A percentile compares a stretch with the other conserved stretches of the same genome.
These are phyloP conservation scores for Ciconia nigra DNA, from an alignment of 2,797 vertebrate genomes.

Conservation along the genomic window DNA sequence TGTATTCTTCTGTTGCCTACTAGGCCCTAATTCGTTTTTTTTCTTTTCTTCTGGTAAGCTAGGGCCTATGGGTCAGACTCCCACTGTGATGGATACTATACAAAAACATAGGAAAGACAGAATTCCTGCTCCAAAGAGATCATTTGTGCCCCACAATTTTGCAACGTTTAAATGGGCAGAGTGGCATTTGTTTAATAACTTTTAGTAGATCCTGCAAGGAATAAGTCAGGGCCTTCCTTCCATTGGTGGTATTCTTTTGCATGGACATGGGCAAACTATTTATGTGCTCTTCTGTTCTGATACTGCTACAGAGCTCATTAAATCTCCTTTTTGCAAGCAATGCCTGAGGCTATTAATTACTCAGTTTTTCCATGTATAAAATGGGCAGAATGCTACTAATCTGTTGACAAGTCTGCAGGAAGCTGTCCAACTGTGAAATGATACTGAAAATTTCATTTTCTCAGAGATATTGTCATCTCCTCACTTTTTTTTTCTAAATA, in stretches of 20 bases:
- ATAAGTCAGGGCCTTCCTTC: background rate
- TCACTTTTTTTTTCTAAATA: background rate
- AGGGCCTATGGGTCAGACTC: background rate
- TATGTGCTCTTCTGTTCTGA: background rate
- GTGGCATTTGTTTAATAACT: background rate
- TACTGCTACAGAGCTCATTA: slow-evolving; percentile 47
- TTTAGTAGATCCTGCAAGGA: background rate
- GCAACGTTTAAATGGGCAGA: background rate
- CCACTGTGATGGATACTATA: background rate
- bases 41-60: background rate
- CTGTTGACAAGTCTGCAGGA: slow-evolving; percentile 53
- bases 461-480: slow-evolving; percentile 28
- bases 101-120: background rate
- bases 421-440: slow-evolving; percentile 59
- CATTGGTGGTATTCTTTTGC: background rate
- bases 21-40: background rate
- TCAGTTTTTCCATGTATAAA: slow-evolving; percentile 31
- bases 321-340: slow-evolving; percentile 10
- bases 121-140: background rate
- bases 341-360: slow-evolving; percentile 52
- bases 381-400: slow-evolving; percentile 34
- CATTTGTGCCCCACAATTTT: background rate
- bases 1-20: background rate
- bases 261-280: background rate
- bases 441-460: slow-evolving; percentile 57